Evolutionary conservation across 2,113 vertebrate species (phyloP), one percentile per base, ranked within the genome.

Genomic region (Vulpes vulpes): DNA sequence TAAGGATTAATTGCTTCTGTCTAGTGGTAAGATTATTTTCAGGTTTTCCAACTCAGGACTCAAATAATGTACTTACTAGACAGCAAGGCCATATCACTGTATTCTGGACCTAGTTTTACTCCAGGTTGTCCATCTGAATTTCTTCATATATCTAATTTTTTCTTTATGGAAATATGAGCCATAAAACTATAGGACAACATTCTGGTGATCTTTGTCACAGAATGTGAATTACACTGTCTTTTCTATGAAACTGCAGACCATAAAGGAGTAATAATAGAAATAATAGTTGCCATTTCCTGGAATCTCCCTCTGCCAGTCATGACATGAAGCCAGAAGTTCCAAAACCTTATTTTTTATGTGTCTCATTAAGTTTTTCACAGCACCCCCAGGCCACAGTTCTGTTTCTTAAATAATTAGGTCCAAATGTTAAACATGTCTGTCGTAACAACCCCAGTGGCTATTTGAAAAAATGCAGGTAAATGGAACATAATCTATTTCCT

Each of bases 321-420:
- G 67, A 1, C 38, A 78, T 85, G 78, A 89, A 67, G 53, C 43
- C 62, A 93, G 27, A 83, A 12, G 12, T 85, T 78, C 85, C 43
- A 60, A 71, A 92, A 71, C n/a, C 57, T 94, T 38, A 15, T 78
- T 89, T 14, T 82, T 89, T 38, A 43, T 43, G 30, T 6, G 20
- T 94, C 12, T 89, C 49, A 49, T 49, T 85, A 96, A 30, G 5
- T 74, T 97, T 73, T 93, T 93, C 62, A 92, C 19, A 83, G 57
- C n/a, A 35, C 51, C 20, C 14, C 11, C 38, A 25, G 32, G 82
- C 53, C 12, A 91, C 25, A 38, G 43, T 71, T 89, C 19, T 92
- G 1, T 55, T 95, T 74, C 53, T 71, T 91, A 83, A 76, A 35
- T 90, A 85, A n/a, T 69, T 62, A 93, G 32, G 53, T 71, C 67